A percentile compares a stretch with the other conserved stretches of the same genome.
Conservation (phyloP, 1,140 invertebrate species). For the Olivierus martensii region DNA sequence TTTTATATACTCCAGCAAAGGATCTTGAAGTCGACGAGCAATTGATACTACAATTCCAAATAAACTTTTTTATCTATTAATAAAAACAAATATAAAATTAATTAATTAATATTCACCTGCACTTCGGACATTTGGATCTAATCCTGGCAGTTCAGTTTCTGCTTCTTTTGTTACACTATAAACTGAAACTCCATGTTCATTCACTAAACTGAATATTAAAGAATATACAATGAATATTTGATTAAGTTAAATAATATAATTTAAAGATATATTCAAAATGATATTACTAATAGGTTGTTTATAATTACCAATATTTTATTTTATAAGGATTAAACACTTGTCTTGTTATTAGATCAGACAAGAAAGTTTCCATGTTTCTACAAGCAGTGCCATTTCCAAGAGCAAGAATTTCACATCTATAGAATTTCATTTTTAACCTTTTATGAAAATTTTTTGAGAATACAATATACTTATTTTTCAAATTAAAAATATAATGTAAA, state of each 20-base stretch:
- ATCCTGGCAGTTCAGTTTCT: constrained; percentile 60
- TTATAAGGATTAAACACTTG: constrained; percentile 39
- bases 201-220: constrained; percentile 57
- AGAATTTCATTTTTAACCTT: constrained; percentile 4
- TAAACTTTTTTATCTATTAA: neutral
- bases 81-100: neutral
- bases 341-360: constrained; percentile 46
- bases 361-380: constrained; percentile 61
- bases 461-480: too few species aligned
- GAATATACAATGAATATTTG: too few species aligned
- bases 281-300: too few species aligned
- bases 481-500: neutral
- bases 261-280: too few species aligned
- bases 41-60: constrained; percentile 50
- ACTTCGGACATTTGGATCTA: constrained; percentile 63
- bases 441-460: too few species aligned
- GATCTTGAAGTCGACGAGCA: constrained; percentile 71
- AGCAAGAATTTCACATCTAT: constrained; percentile 52
- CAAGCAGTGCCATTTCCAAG: constrained; percentile 81
- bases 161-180: constrained; percentile 76
- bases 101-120: constrained; percentile 39
- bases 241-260: too few species aligned
- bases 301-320: constrained; percentile 44
- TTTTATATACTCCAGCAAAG: constrained; percentile 78
- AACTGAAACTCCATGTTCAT: constrained; percentile 75